phyloP scores from a whole-genome alignment of 2,797 vertebrate species.

The Sarcoramphus papa region DNA sequence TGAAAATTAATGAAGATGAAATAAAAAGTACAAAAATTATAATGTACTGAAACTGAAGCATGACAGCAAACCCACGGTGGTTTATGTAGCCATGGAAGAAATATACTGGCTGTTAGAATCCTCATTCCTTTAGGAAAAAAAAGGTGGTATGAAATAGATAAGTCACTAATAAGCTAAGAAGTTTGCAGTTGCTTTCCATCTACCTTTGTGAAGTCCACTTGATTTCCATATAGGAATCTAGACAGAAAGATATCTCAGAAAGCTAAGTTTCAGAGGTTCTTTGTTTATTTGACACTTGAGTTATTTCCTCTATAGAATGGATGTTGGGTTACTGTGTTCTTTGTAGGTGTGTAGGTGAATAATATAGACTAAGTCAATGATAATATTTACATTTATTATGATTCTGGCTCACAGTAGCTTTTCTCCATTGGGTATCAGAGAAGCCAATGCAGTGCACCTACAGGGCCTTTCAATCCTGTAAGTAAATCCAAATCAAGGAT shows the following conservation, averaged over 20 bases:
- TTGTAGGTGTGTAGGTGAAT: background rate
- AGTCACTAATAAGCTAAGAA: background rate
- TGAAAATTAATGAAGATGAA: background rate
- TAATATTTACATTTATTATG: background rate
- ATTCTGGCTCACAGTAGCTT: background rate
- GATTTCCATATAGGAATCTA: background rate
- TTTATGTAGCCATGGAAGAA: background rate
- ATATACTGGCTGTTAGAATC: background rate
- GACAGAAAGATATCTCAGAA: background rate
- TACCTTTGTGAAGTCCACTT: background rate
- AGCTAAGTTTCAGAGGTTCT: background rate
- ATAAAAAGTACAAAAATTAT: background rate
- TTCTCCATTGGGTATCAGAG: background rate
- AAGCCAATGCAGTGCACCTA: background rate
- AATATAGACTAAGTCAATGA: background rate
- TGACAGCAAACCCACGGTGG: background rate
- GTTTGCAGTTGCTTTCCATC: background rate
- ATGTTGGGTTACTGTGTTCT: background rate
- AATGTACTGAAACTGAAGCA: background rate
- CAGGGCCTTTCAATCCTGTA: background rate
- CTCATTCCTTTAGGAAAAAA: background rate
- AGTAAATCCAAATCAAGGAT: background rate
- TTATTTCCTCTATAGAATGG: background rate
- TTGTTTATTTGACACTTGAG: background rate
- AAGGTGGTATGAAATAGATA: background rate